These are phyloP conservation scores for Amblyjoppa fuscipennis DNA, from an alignment of 2,888 invertebrate genomes.

Conservation along the genomic window DNA sequence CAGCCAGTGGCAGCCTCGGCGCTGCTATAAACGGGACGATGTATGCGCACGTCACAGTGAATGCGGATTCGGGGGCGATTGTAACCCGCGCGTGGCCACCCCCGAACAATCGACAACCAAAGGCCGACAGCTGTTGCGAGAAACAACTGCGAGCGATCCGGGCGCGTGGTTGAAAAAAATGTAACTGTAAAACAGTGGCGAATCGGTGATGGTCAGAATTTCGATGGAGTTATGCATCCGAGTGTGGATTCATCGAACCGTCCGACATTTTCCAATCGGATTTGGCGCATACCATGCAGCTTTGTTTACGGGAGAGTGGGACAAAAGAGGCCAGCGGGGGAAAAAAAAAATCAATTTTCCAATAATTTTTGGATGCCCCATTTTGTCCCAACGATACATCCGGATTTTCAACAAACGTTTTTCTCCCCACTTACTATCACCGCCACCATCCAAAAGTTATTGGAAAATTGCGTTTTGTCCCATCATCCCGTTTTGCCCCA, in stretches of 20 bases:
- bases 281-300: background rate
- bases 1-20: slow-evolving; percentile 40
- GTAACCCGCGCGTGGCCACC: slow-evolving; percentile 40
- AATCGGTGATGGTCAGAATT: background rate
- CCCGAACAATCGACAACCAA: slow-evolving; percentile 56
- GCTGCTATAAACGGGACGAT: slow-evolving; percentile 19
- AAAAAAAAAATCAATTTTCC: too few species aligned
- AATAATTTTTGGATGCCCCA: too few species aligned
- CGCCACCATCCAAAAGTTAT: too few species aligned
- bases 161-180: background rate
- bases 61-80: slow-evolving; percentile 11
- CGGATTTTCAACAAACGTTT: too few species aligned
- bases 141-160: slow-evolving; percentile 14
- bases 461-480: too few species aligned
- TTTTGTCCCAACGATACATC: too few species aligned
- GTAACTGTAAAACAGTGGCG: slow-evolving; percentile 36
- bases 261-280: slow-evolving; percentile 29
- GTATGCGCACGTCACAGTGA: background rate
- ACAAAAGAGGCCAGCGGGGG: too few species aligned
- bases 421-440: too few species aligned
- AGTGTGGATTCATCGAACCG: background rate
- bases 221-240: background rate
- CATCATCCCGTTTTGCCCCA: too few species aligned
- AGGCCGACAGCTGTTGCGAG: slow-evolving; percentile 39
- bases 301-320: background rate